These are phyloP conservation scores for Lagorchestes hirsutus DNA, from an alignment of 2,797 vertebrate species.

Conservation along the genomic window DNA sequence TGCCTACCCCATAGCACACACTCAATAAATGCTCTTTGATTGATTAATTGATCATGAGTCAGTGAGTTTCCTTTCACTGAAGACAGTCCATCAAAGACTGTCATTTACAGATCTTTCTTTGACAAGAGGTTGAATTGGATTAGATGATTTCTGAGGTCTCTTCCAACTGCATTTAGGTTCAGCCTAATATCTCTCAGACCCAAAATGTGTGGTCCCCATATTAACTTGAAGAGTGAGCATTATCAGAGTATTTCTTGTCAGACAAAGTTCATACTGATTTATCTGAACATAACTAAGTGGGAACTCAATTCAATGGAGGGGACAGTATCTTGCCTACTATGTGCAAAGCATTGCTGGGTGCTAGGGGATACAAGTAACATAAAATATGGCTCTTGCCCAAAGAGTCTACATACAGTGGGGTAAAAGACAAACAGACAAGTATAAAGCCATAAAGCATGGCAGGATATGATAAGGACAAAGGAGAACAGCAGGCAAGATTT, in stretches of 20 bases:
- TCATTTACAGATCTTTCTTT: background rate
- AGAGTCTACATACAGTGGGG: background rate
- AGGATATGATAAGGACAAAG: background rate
- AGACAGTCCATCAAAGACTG: background rate
- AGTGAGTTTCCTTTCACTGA: background rate
- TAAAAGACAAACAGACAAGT: background rate
- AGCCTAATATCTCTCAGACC: background rate
- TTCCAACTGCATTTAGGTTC: background rate
- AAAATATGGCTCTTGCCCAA: background rate
- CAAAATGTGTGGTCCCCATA: background rate
- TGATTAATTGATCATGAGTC: background rate
- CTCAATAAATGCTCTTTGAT: background rate
- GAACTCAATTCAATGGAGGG: background rate
- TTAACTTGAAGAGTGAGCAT: background rate
- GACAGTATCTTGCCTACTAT: background rate
- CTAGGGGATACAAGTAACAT: background rate
- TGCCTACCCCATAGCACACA: background rate
- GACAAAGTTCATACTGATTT: background rate
- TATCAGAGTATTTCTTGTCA: background rate
- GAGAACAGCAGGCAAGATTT: background rate
- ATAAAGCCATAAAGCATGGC: background rate
- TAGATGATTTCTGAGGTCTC: background rate
- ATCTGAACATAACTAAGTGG: background rate
- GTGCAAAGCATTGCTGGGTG: background rate
- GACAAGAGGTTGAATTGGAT: background rate